Conservation (phyloP, 2,113 vertebrate genomes). For the Megaleporinus macrocephalus region DNA sequence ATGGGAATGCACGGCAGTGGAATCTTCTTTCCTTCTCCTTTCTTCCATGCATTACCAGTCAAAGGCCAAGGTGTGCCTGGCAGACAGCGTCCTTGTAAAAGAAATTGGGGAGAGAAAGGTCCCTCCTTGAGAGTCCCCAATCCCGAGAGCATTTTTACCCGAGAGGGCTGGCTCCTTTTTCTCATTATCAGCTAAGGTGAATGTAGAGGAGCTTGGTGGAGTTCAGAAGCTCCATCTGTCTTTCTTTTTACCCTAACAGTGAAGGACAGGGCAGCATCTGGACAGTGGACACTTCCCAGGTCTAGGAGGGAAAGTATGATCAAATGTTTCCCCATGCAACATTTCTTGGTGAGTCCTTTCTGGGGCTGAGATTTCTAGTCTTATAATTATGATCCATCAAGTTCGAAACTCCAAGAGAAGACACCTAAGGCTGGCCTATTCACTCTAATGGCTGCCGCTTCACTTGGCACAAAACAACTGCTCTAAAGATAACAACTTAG, state of each 20-base stretch:
- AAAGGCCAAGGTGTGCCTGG: slow-evolving; percentile 34
- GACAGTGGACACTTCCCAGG: slow-evolving; percentile 19
- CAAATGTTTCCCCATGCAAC: not conserved
- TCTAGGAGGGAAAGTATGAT: not conserved
- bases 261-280: slow-evolving; percentile 35
- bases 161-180: slow-evolving; percentile 31
- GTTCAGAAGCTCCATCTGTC: slow-evolving; percentile 51
- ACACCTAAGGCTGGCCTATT: not conserved
- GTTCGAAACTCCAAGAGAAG: not conserved
- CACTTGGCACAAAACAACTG: not conserved
- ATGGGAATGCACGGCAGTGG: not conserved
- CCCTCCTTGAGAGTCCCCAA: slow-evolving; percentile 12
- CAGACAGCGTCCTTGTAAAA: slow-evolving; percentile 39
- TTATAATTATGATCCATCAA: not conserved
- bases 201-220: slow-evolving; percentile 43
- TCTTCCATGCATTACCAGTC: slow-evolving; percentile 32
- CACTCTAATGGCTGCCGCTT: not conserved
- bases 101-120: slow-evolving; percentile 33
- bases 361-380: not conserved
- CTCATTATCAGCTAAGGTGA: slow-evolving; percentile 46
- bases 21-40: not conserved
- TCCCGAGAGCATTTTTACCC: not conserved
- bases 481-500: not conserved
- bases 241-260: slow-evolving; percentile 32
- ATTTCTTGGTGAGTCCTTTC: not conserved